Evolutionary conservation across 2,888 invertebrate species (phyloP).

Genomic region (Spialia ferax): DNA sequence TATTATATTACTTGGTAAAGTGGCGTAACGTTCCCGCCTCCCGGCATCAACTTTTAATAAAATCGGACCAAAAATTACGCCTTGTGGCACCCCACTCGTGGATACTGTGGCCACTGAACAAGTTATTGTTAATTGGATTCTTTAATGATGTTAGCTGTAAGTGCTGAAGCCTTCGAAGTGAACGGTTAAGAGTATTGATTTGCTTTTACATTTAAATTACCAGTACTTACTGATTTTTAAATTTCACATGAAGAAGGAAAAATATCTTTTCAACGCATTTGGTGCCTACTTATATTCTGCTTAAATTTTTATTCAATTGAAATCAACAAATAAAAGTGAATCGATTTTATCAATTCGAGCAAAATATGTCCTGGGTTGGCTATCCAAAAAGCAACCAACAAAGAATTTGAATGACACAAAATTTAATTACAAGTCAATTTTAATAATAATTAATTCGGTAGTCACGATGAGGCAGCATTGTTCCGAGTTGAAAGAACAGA

Average conservation of each 20-base stretch:
- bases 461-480: constrained; percentile 25
- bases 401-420: constrained; percentile 18
- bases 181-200: constrained; percentile 25
- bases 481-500: constrained; percentile 45
- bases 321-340: too few relatives aligned
- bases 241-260: background rate
- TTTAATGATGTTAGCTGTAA: constrained; percentile 33
- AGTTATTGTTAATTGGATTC: constrained; percentile 40
- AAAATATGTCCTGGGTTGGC: background rate
- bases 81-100: constrained; percentile 33
- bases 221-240: background rate
- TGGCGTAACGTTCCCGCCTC: constrained; percentile 54
- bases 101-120: constrained; percentile 35
- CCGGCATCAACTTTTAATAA: constrained; percentile 75
- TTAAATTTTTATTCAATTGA: too few relatives aligned
- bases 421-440: constrained; percentile 25
- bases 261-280: background rate
- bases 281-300: too few relatives aligned
- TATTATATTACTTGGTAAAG: constrained; percentile 77
- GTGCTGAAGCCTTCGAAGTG: constrained; percentile 27
- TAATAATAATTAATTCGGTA: constrained; percentile 23
- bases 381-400: background rate
- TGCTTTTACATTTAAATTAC: constrained; percentile 23
- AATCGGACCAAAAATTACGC: constrained; percentile 59
- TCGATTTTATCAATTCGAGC: too few relatives aligned